These are phyloP conservation scores for Leucozona laternaria DNA, from an alignment of 2,888 invertebrate species.

Conservation along the genomic window DNA sequence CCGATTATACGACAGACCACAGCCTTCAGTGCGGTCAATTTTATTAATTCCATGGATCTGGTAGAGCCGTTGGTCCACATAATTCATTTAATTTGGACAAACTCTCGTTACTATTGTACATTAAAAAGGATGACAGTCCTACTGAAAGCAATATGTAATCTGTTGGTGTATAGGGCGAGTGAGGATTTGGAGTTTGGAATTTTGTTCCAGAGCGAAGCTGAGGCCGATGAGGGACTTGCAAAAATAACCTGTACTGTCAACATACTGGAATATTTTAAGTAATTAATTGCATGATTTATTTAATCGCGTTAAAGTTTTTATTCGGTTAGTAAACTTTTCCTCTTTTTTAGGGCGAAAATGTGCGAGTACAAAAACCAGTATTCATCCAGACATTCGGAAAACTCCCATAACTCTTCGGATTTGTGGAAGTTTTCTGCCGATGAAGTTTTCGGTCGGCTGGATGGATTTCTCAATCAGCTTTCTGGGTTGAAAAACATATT, in stretches of 20 bases:
- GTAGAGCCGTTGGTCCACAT: conserved; percentile 91
- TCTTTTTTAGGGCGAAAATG: conserved; percentile 78
- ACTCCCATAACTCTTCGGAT: conserved; percentile 62
- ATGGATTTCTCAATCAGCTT: conserved; percentile 87
- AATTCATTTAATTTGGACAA: conserved; percentile 94
- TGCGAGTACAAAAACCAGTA: conserved; percentile 80
- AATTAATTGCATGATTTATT: conserved; percentile 76
- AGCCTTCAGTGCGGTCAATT: conserved; percentile 88
- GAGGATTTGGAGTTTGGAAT: conserved; percentile 90
- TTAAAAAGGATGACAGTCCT: conserved; percentile 88
- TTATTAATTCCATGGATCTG: conserved; percentile 86
- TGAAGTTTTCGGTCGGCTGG: conserved; percentile 89
- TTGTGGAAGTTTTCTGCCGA: conserved; percentile 90
- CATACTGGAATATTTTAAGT: conserved; percentile 87
- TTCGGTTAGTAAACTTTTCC: background rate
- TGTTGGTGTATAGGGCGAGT: conserved; percentile 91
- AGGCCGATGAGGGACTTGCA: conserved; percentile 89
- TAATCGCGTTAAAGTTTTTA: background rate
- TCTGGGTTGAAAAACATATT: conserved; percentile 89
- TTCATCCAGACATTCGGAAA: conserved; percentile 76
- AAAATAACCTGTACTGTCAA: conserved; percentile 86
- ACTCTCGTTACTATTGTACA: conserved; percentile 90
- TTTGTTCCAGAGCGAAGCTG: conserved; percentile 93
- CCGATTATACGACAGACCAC: conserved; percentile 86
- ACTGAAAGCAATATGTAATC: conserved; percentile 91